Percentiles rank a stretch among this genome's conserved stretches.
Conservation (phyloP, 2,797 vertebrate species). For the Limnodromus scolopaceus region DNA sequence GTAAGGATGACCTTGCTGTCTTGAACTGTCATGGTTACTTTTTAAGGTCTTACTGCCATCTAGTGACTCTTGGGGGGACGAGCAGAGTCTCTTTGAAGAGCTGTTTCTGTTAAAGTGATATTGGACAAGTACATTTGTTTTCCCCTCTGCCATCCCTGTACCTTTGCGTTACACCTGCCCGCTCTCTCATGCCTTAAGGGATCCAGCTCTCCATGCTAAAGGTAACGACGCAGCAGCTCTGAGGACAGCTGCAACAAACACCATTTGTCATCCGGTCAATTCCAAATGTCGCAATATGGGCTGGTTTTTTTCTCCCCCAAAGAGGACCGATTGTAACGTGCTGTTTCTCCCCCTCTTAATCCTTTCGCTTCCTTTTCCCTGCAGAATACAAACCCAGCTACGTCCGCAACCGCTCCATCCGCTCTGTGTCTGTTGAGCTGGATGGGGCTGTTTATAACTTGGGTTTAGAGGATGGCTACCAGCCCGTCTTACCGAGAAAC, state of each 20-base stretch:
- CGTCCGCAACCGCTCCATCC: constrained; percentile 85
- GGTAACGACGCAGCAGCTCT: background rate
- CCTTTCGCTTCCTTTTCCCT: background rate
- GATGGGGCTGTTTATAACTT: constrained; percentile 82
- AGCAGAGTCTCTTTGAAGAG: background rate
- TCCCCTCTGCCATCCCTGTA: background rate
- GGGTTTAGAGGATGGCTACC: constrained; percentile 80
- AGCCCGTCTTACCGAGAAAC: constrained; percentile 78
- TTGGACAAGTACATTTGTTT: background rate
- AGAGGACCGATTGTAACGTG: background rate
- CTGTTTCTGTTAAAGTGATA: background rate
- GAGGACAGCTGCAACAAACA: background rate
- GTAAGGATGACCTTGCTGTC: background rate
- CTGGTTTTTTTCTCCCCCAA: background rate
- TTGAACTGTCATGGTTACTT: background rate
- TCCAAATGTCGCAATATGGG: background rate
- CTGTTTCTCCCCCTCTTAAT: background rate
- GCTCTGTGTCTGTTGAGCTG: constrained; percentile 80
- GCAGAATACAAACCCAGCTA: constrained; percentile 90
- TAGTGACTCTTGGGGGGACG: background rate
- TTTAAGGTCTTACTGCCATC: constrained; percentile 33
- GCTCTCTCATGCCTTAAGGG: background rate
- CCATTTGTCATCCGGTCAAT: background rate
- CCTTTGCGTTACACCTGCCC: background rate
- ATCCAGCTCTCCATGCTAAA: background rate